A percentile compares a stretch with the other conserved stretches of the same genome.
These are phyloP conservation scores for Astreopora myriophthalma DNA, from an alignment of 64 coral and sea anemone species.

Conservation along the genomic window DNA sequence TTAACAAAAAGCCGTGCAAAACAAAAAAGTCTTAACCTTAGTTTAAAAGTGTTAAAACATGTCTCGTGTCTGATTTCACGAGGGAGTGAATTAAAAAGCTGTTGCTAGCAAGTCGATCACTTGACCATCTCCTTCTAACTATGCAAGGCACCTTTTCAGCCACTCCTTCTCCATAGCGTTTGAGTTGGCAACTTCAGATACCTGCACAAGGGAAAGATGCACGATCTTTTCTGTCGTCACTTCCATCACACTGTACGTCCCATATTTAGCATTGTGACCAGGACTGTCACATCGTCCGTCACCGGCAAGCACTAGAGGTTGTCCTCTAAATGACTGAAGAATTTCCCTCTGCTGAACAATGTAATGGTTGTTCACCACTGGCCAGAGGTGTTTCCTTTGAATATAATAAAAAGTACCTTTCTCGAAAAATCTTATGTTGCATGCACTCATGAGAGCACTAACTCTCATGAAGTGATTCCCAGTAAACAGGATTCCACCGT, in stretches of 20 bases:
- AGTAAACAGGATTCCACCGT: not conserved
- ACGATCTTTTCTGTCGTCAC: not conserved
- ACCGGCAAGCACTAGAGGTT: not conserved
- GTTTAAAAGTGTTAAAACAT: too few species aligned
- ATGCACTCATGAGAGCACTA: not conserved
- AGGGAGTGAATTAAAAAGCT: too few species aligned
- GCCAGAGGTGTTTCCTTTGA: conserved; percentile 2
- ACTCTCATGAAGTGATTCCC: not conserved
- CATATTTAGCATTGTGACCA: conserved; percentile 5
- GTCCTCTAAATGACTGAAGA: not conserved
- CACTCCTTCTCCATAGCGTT: not conserved
- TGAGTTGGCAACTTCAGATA: not conserved
- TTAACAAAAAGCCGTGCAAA: too few species aligned
- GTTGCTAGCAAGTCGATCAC: not conserved
- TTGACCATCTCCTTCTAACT: not conserved
- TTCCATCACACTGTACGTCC: not conserved
- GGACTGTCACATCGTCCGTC: not conserved
- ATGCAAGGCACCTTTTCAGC: not conserved
- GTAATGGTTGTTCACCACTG: conserved; percentile 1
- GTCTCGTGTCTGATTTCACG: too few species aligned
- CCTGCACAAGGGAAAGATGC: not conserved
- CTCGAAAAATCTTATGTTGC: conserved; percentile 5
- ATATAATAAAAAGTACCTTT: not conserved
- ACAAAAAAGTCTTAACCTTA: too few species aligned
- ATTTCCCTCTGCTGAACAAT: not conserved